phyloP scores from a whole-genome alignment of 2,113 vertebrate species.

The Toxostoma redivivum region DNA sequence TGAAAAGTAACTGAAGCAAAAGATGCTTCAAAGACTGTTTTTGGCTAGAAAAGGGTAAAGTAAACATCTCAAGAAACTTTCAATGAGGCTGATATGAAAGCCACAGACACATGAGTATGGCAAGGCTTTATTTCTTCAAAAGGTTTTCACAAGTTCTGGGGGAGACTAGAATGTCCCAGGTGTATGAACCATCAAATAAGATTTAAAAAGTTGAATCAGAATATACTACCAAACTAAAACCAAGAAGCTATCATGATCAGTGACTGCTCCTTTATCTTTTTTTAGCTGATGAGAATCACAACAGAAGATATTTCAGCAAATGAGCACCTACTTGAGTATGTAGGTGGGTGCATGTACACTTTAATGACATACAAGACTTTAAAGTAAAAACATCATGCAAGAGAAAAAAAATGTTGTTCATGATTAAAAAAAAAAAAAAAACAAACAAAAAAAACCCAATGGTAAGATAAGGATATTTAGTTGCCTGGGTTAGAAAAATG shows the following conservation, averaged over 20 bases:
- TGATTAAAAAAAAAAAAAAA: background rate
- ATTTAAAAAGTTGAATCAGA: background rate
- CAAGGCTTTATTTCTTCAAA: background rate
- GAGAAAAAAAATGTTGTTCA: background rate
- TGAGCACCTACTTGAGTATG: background rate
- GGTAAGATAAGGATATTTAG: background rate
- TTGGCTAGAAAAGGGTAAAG: background rate
- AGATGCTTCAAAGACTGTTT: background rate
- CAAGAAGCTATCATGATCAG: background rate
- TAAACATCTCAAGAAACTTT: background rate
- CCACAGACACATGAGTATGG: background rate
- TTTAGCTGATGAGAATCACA: background rate
- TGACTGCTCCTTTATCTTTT: background rate
- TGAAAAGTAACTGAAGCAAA: background rate
- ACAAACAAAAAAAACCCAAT: no score
- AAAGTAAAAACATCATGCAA: background rate
- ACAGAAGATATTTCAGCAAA: background rate
- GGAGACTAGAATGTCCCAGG: background rate
- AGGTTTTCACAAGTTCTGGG: background rate
- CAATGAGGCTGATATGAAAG: background rate
- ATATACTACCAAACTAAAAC: background rate
- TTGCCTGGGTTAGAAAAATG: background rate
- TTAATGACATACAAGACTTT: background rate
- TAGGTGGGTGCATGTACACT: accelerated
- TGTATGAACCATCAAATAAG: background rate